Evolutionary conservation across 2,888 invertebrate species (phyloP).

Genomic region (Toxonevra muliebris): DNA sequence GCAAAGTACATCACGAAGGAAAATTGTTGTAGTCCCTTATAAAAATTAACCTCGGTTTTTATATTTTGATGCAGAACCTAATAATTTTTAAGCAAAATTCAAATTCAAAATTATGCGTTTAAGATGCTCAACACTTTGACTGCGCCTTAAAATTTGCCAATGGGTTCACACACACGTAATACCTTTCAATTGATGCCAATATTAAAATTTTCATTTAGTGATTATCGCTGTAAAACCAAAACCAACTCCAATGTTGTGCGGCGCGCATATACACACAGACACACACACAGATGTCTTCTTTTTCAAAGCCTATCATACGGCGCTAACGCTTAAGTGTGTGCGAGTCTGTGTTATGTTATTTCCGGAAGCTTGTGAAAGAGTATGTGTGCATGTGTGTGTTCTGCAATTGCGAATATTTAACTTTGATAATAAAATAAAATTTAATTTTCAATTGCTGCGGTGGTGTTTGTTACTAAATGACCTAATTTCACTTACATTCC

Average conservation of each 20-base stretch:
- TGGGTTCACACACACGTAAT: background rate
- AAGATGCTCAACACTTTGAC: too few species aligned
- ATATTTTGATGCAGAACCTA: too few species aligned
- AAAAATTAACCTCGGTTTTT: too few species aligned
- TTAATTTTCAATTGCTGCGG: conserved; percentile 39
- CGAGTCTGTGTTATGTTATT: background rate
- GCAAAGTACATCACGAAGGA: too few species aligned
- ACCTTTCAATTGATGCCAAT: background rate
- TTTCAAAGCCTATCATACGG: background rate
- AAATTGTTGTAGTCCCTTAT: too few species aligned
- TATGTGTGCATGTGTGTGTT: conserved; percentile 19
- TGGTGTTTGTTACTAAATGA: conserved; percentile 28
- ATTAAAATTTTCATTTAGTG: conserved; percentile 10
- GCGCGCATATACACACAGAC: background rate
- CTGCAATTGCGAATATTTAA: conserved; percentile 33
- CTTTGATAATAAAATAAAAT: conserved; percentile 35
- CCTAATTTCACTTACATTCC: conserved; percentile 27
- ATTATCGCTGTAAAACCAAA: conserved; percentile 9
- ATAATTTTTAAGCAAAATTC: too few species aligned
- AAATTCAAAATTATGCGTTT: too few species aligned
- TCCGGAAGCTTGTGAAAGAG: background rate
- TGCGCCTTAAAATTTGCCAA: too few species aligned
- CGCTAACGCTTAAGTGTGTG: background rate
- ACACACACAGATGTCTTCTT: too few species aligned
- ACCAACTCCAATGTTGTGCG: background rate